Conservation (phyloP, 2,113 vertebrate genomes). For the Labrus mixtus region DNA sequence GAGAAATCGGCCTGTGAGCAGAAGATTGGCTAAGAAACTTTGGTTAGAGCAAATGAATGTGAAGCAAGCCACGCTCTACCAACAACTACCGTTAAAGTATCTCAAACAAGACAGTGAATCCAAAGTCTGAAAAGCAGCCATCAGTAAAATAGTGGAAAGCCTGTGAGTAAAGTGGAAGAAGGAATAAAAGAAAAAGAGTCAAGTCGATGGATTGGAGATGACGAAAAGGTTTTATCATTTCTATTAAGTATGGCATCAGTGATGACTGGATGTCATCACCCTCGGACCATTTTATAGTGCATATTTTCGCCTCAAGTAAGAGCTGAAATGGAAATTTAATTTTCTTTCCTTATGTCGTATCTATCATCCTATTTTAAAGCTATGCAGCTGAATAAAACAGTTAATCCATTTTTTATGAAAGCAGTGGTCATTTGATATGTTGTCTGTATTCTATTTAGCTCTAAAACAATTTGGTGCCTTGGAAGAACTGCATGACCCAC, state of each 20-base stretch:
- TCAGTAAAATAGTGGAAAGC: slow-evolving; percentile 14
- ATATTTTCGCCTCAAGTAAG: slow-evolving; percentile 43
- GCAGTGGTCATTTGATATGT: background rate
- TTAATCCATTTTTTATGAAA: background rate
- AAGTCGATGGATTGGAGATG: slow-evolving; percentile 42
- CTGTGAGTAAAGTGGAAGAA: slow-evolving; percentile 26
- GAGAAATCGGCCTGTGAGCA: background rate
- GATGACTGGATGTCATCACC: slow-evolving; percentile 67
- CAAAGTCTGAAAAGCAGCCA: slow-evolving; percentile 7
- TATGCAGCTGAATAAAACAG: background rate
- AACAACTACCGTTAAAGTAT: slow-evolving; percentile 1
- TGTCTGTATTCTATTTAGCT: background rate
- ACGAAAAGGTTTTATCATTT: slow-evolving; percentile 66
- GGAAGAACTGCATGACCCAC: background rate
- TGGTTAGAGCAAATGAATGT: slow-evolving; percentile 1
- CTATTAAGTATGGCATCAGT: slow-evolving; percentile 46
- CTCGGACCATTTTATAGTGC: slow-evolving; percentile 24
- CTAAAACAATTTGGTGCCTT: background rate
- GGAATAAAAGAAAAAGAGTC: slow-evolving; percentile 15
- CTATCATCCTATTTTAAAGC: slow-evolving; percentile 13
- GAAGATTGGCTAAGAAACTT: slow-evolving; percentile 18
- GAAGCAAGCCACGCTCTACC: slow-evolving; percentile 6
- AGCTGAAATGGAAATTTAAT: slow-evolving; percentile 33
- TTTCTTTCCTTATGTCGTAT: slow-evolving; percentile 27
- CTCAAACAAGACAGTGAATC: slow-evolving; percentile 21